Evolutionary conservation across 2,888 invertebrate genomes (phyloP), one percentile per base, ranked within the genome.

Genomic region (Bellardia pandia): DNA sequence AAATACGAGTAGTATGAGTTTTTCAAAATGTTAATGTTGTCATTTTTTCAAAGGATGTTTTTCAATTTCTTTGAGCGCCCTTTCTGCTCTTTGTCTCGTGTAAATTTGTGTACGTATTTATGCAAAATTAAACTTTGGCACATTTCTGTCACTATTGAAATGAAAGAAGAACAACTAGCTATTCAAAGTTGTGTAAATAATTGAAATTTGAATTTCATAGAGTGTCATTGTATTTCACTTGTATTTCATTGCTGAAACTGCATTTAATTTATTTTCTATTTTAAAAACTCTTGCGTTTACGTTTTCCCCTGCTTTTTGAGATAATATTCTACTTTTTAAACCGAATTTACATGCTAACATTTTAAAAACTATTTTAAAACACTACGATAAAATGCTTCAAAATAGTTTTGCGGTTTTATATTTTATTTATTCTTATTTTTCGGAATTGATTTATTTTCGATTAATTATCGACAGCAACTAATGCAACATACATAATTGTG

Each of bases 21-120:
- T 60, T 40, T 53, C 23, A 2, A 45, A 40, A 62, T 71, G 60
- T 62, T 42, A 79, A 79, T 79, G 60, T 51, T 23, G 51, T 40
- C 40, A 33, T n/a, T 45, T 23, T 69, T 62, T 51, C 62, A 79
- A 79, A 71, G 71, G 69, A 79, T 71, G 79, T 71, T 79, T 71
- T 79, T 62, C 11, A 9, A 48, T 51, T 53, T 62, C 62, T 71
- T 62, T 62, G 40, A 71, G 7, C 9, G 13, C 6, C 23, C 58
- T 69, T 48, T 40, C 11, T 13, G 13, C 58, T 6, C 30, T 58
- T 11, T 33, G 37, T 14, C 13, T 33, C 8, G 33, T 60, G 14
- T 33, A 60, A 33, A 33, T 62, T 23, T 51, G 11, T n/a, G 51
- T 11, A 30, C 14, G 51, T 53, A 9, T 64, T 72, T 45, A 64